Evolutionary conservation across 2,888 invertebrate species (phyloP).

Genomic region (Leuctra nigra): DNA sequence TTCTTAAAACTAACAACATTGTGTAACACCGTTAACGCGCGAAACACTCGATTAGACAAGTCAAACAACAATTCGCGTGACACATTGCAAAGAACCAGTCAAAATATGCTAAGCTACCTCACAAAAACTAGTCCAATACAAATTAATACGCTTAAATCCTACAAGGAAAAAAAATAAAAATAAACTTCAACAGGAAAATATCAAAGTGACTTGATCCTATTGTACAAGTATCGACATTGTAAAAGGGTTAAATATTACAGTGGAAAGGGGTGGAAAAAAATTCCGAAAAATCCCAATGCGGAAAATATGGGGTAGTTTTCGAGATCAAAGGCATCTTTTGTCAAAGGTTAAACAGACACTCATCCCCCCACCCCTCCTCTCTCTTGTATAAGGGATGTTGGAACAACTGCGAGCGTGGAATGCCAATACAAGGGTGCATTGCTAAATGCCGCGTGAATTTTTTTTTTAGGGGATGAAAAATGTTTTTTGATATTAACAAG

Average conservation of each 20-base stretch:
- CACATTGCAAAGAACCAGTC: too few relatives aligned
- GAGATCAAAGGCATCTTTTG: slow-evolving; percentile 18
- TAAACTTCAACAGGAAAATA: too few relatives aligned
- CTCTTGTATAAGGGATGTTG: slow-evolving; percentile 6
- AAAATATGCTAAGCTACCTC: too few relatives aligned
- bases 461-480: not conserved
- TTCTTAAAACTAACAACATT: too few relatives aligned
- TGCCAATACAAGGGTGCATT: slow-evolving; percentile 9
- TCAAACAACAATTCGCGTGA: too few relatives aligned
- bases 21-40: too few relatives aligned
- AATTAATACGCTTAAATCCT: too few relatives aligned
- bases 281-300: slow-evolving; percentile 17
- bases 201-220: too few relatives aligned
- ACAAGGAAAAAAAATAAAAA: too few relatives aligned
- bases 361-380: not conserved
- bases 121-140: too few relatives aligned
- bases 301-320: slow-evolving; percentile 14
- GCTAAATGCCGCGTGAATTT: slow-evolving; percentile 10
- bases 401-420: not conserved
- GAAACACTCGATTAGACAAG: too few relatives aligned
- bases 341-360: slow-evolving; percentile 13
- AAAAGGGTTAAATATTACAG: not conserved
- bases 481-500: too few relatives aligned
- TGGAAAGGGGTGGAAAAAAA: not conserved
- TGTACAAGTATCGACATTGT: not conserved